A percentile compares a stretch with the other conserved stretches of the same genome.
These are phyloP conservation scores for Zaprionus lineosus DNA, from an alignment of 2,888 invertebrate genomes.

Conservation along the genomic window DNA sequence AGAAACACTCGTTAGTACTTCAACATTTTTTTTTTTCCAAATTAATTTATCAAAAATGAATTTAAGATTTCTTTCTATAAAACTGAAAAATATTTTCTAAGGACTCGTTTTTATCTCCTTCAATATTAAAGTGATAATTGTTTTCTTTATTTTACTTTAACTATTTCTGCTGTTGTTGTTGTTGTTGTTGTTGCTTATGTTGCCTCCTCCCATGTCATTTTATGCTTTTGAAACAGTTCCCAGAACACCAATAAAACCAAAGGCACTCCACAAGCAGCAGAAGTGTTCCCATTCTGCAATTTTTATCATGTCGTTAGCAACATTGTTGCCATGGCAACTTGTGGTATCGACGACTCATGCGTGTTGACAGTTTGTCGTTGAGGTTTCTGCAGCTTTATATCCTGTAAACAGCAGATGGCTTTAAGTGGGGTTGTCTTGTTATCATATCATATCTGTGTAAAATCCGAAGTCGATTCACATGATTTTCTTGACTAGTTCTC, in stretches of 20 bases:
- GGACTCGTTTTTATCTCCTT: no score
- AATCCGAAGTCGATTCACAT: no score
- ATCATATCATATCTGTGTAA: no score
- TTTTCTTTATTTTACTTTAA: no score
- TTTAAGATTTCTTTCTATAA: no score
- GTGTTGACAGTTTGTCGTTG: constrained; percentile 57
- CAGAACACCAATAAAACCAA: constrained; percentile 63
- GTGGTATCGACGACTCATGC: constrained; percentile 26
- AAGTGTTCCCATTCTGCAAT: constrained; percentile 16
- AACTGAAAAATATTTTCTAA: no score
- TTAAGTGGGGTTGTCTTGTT: no score
- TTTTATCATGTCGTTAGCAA: constrained; percentile 58
- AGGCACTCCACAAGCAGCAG: constrained; percentile 19
- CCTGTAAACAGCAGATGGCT: neutral
- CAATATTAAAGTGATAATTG: neutral
- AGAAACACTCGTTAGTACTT: constrained; percentile 21
- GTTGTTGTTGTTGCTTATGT: no score
- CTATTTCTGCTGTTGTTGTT: no score
- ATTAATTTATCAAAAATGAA: no score
- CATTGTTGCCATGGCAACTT: constrained; percentile 54
- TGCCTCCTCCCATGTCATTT: no score
- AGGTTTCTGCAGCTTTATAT: constrained; percentile 3
- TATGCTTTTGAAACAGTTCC: constrained; percentile 63
- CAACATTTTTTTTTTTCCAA: neutral
- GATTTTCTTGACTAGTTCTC: no score